Evolutionary conservation across 2,797 vertebrate genomes (phyloP).

Genomic region (Lepus townsendii): DNA sequence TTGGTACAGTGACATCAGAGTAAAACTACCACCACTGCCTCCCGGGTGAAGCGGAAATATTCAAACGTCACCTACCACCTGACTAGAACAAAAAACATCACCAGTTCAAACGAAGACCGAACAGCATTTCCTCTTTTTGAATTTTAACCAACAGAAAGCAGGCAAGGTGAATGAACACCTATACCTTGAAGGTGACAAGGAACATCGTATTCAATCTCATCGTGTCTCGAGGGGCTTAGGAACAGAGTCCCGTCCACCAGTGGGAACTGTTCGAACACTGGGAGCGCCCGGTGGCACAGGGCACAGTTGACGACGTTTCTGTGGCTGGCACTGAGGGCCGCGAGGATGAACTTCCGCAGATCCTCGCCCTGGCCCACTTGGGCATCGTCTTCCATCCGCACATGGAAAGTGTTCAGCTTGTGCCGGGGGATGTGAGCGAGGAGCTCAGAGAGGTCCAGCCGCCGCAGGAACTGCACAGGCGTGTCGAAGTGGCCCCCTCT

Average conservation of each 20-base stretch:
- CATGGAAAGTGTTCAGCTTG: conserved; percentile 99
- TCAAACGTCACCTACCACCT: conserved; percentile 64
- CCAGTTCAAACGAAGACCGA: conserved; percentile 27
- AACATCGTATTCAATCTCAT: conserved; percentile 99
- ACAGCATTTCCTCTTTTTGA: conserved; percentile 41
- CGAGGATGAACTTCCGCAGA: conserved; percentile 98
- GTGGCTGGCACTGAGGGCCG: conserved; percentile 97
- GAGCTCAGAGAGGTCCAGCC: conserved; percentile 98
- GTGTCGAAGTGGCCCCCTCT: conserved; percentile 91
- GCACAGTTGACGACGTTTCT: conserved; percentile 98
- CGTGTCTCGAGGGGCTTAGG: conserved; percentile 97
- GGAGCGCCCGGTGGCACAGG: conserved; percentile 95
- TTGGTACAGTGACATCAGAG: neutral
- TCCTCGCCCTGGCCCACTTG: conserved; percentile 99
- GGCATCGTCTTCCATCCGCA: conserved; percentile 99
- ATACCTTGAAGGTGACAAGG: conserved; percentile 99
- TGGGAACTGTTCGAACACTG: conserved; percentile 99
- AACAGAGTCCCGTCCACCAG: conserved; percentile 98
- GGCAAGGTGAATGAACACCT: conserved; percentile 87
- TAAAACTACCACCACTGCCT: neutral
- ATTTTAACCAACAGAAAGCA: conserved; percentile 77
- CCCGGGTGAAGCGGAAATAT: neutral
- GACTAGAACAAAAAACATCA: neutral
- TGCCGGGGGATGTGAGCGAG: conserved; percentile 97
- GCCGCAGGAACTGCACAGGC: conserved; percentile 96